Evolutionary conservation across 2,888 invertebrate genomes (phyloP).

Genomic region (Morpho deidamia): DNA sequence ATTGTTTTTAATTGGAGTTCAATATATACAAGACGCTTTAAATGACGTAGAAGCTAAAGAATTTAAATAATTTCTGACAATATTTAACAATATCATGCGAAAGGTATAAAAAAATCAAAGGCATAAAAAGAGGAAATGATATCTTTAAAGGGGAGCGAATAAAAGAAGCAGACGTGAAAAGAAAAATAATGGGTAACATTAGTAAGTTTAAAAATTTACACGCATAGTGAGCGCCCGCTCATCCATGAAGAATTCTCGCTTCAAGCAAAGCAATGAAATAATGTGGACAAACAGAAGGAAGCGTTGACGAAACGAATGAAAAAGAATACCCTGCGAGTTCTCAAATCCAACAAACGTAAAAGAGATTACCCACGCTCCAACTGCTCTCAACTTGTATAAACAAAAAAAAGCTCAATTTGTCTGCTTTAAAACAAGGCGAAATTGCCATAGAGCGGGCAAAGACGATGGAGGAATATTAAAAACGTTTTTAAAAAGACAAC

Average conservation of each 20-base stretch:
- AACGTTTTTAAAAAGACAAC: constrained; percentile 68
- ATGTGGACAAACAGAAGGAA: constrained; percentile 56
- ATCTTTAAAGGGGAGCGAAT: constrained; percentile 45
- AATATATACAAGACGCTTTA: no score
- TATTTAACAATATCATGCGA: no score
- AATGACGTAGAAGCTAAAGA: no score
- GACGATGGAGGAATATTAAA: constrained; percentile 72
- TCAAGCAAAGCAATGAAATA: constrained; percentile 41
- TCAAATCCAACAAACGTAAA: constrained; percentile 73
- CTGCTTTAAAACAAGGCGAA: constrained; percentile 65
- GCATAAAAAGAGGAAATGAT: constrained; percentile 27
- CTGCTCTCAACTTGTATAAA: constrained; percentile 73
- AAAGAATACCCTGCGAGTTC: constrained; percentile 51
- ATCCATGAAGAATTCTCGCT: constrained; percentile 49
- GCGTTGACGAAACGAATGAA: constrained; percentile 64
- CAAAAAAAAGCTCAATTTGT: constrained; percentile 71
- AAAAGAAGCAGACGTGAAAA: constrained; percentile 37
- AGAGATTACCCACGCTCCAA: constrained; percentile 73
- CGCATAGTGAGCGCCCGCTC: constrained; percentile 59
- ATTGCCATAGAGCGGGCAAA: constrained; percentile 64
- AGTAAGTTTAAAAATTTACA: constrained; percentile 63
- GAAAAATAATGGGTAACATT: constrained; percentile 41
- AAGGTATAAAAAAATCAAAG: constrained; percentile 4
- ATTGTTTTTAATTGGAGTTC: no score
- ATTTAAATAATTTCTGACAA: no score